phyloP scores from a whole-genome alignment of 30 jellyfish, hydroid and myxozoan species.

The Chironex yamaguchii region DNA sequence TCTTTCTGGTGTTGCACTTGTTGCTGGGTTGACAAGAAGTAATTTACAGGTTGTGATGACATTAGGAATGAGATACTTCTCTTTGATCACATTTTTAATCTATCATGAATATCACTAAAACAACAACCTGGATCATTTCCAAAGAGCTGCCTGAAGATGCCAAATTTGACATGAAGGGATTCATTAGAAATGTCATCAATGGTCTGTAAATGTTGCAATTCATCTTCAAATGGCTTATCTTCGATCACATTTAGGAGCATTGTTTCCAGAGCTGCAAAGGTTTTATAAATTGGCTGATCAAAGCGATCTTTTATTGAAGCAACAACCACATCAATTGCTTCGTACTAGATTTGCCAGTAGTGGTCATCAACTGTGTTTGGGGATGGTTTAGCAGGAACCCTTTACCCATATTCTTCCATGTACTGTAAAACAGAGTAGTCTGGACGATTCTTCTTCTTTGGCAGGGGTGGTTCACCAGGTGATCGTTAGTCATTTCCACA shows the following conservation, averaged over 20 bases:
- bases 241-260: constrained; percentile 29
- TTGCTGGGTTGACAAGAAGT: constrained; percentile 53
- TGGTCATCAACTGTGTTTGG: constrained; percentile 35
- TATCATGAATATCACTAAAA: background rate
- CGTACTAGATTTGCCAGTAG: constrained; percentile 35
- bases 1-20: constrained; percentile 54
- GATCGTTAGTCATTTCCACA: constrained; percentile 46
- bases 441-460: constrained; percentile 40
- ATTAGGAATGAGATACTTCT: constrained; percentile 23
- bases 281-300: constrained; percentile 33
- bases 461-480: constrained; percentile 52
- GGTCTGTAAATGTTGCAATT: background rate
- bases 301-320: constrained; percentile 58
- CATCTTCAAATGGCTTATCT: constrained; percentile 16
- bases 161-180: background rate
- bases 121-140: background rate
- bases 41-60: constrained; percentile 4
- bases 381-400: constrained; percentile 31
- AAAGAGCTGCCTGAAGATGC: background rate
- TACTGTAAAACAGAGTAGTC: constrained; percentile 29
- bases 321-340: constrained; percentile 56
- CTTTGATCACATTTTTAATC: background rate
- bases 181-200: background rate
- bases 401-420: constrained; percentile 32
- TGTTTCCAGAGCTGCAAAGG: constrained; percentile 42